A percentile compares a stretch with the other conserved stretches of the same genome.
Evolutionary conservation across 2,888 invertebrate genomes (phyloP).

Genomic region (Dioctria rufipes): DNA sequence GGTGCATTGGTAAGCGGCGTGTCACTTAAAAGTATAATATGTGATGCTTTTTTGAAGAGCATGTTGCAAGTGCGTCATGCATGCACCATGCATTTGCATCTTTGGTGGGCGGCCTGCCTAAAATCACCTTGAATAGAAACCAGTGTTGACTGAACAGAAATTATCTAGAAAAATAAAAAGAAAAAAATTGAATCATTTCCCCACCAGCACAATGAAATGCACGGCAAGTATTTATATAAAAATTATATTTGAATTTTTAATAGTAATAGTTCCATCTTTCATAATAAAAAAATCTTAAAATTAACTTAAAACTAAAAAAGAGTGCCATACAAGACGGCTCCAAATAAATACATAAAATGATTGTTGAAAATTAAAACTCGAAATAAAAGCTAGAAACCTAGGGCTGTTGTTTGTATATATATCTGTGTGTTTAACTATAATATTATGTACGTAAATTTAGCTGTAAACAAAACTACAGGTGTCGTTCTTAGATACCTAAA

Average conservation of each 20-base stretch:
- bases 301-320: conserved; percentile 41
- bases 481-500: neutral
- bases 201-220: neutral
- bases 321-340: conserved; percentile 42
- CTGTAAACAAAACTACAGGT: conserved; percentile 29
- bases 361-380: conserved; percentile 17
- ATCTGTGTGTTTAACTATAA: no score
- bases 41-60: no score
- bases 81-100: no score
- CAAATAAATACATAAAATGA: conserved; percentile 30
- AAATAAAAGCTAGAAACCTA: conserved; percentile 48
- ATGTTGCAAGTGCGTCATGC: no score
- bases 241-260: conserved; percentile 50
- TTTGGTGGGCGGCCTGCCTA: no score
- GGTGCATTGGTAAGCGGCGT: no score
- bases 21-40: no score
- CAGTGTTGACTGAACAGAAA: no score
- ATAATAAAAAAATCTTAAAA: conserved; percentile 47
- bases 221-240: conserved; percentile 31
- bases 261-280: conserved; percentile 47
- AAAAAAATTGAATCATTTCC: no score
- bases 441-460: conserved; percentile 32
- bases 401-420: neutral
- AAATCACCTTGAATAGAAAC: no score
- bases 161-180: neutral